Evolutionary conservation across 2,888 invertebrate species (phyloP).

Genomic region (Mactromeris polynyma): DNA sequence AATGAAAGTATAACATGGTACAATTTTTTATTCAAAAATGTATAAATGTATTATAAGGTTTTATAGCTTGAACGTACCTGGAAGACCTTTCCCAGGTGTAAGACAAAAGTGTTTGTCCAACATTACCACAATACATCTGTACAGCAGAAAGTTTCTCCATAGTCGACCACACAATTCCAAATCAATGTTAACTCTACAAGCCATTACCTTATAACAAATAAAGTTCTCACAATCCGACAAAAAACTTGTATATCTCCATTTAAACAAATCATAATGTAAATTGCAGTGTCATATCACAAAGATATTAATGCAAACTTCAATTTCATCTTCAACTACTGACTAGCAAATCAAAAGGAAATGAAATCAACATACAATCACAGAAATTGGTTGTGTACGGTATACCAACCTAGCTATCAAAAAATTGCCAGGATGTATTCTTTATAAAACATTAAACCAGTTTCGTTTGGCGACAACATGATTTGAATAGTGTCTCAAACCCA

Average conservation of each 20-base stretch:
- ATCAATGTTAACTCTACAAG: background rate
- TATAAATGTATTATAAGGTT: background rate
- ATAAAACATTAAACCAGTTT: background rate
- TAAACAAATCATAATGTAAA: background rate
- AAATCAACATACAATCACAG: background rate
- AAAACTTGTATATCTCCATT: background rate
- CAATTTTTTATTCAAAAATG: background rate
- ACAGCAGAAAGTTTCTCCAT: slow-evolving; percentile 66
- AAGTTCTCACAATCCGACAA: background rate
- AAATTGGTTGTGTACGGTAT: background rate
- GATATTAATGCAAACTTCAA: background rate
- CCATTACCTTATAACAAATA: background rate
- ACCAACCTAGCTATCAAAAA: background rate
- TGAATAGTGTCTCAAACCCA: slow-evolving; percentile 11
- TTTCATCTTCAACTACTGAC: background rate
- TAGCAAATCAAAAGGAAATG: background rate
- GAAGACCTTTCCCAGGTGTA: slow-evolving; percentile 58
- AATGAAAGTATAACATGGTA: background rate
- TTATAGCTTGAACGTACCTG: slow-evolving; percentile 40
- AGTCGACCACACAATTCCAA: background rate
- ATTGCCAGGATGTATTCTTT: background rate
- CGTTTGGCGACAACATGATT: slow-evolving; percentile 3
- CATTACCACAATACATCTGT: slow-evolving; percentile 61
- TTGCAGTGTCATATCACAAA: background rate
- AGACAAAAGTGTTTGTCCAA: slow-evolving; percentile 55